Evolutionary conservation across 2,888 invertebrate genomes (phyloP), one percentile per base, ranked within the genome.

Genomic region (Melinopterus prodromus): DNA sequence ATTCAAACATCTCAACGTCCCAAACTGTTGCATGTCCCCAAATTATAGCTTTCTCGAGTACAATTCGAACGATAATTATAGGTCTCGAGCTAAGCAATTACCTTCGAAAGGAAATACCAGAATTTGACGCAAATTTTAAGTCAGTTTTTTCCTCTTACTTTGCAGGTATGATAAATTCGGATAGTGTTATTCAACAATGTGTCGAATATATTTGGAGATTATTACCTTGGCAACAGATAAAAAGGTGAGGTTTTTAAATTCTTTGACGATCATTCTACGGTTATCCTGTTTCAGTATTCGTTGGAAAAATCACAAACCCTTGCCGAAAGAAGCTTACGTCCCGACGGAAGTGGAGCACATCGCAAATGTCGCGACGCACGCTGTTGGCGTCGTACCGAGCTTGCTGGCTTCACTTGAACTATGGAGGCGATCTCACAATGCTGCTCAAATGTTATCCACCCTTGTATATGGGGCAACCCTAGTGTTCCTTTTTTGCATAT

Each of bases 331-430:
- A 89, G 96, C 97, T 1, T 98, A 98, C 89, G 92, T 93, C 84
- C 98, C 98, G 72, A 97, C 98, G 35, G 90, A 95, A 90, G 92
- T 97, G 83, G 98, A 98, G 89, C 97, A 98, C 87, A 90, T 97
- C 82, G 98, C 98, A 75, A 98, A 98, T 90, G 95, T 98, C 75
- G 91, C 97, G 85, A 97, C 98, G 53, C 98, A 98, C 89, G 98
- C 96, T 79, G 92, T 97, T 81, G 97, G 96, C 93, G 95, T 98
- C 77, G 91, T 96, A 83, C 98, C 98, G 72, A 96, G 97, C 84
- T 90, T 96, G n/a, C 88, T 94, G 80, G 97, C 95, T 6, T 93
- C 95, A 79, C 90, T 93, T 77, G 94, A 95, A 88, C 91, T 98
- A 86, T 90, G 96, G 81, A 92, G 92, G 82, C 92, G 96, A 83